A percentile compares a stretch with the other conserved stretches of the same genome.
Evolutionary conservation across 2,888 invertebrate species (phyloP).

Genomic region (Acrobasis repandana): DNA sequence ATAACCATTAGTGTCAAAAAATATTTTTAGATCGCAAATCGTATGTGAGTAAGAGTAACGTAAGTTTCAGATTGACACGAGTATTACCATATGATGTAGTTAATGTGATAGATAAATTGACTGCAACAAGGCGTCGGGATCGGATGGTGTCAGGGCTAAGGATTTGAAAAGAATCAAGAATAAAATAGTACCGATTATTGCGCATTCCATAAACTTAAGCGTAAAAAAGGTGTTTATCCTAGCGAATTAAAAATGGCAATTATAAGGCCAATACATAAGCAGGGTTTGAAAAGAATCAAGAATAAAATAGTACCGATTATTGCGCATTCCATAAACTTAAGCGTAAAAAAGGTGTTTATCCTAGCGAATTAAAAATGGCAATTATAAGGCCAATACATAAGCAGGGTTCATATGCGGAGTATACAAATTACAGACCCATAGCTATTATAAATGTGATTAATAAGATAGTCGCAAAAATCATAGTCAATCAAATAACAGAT

Average conservation of each 20-base stretch:
- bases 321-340: conserved; percentile 23
- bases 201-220: conserved; percentile 21
- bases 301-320: conserved; percentile 25
- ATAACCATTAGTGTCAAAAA: too few relatives aligned
- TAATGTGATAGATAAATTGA: too few relatives aligned
- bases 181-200: conserved; percentile 25
- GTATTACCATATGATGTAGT: too few relatives aligned
- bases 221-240: not conserved
- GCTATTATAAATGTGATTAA: conserved; percentile 25
- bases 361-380: conserved; percentile 25
- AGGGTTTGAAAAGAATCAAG: too few relatives aligned
- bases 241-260: conserved; percentile 25
- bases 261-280: too few relatives aligned
- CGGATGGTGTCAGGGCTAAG: conserved; percentile 21
- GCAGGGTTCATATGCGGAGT: conserved; percentile 27
- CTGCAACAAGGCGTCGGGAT: conserved; percentile 21
- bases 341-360: conserved; percentile 1
- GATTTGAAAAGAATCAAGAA: conserved; percentile 27
- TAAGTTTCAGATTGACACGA: too few relatives aligned
- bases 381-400: conserved; percentile 29
- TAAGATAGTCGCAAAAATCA: conserved; percentile 27
- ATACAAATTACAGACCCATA: conserved; percentile 4
- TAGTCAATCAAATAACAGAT: conserved; percentile 23
- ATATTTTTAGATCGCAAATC: too few relatives aligned
- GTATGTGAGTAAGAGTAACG: too few relatives aligned